Base-by-base conservation (phyloP, 2,113 vertebrate genomes). In the Thalassarche chlororhynchos region DNA sequence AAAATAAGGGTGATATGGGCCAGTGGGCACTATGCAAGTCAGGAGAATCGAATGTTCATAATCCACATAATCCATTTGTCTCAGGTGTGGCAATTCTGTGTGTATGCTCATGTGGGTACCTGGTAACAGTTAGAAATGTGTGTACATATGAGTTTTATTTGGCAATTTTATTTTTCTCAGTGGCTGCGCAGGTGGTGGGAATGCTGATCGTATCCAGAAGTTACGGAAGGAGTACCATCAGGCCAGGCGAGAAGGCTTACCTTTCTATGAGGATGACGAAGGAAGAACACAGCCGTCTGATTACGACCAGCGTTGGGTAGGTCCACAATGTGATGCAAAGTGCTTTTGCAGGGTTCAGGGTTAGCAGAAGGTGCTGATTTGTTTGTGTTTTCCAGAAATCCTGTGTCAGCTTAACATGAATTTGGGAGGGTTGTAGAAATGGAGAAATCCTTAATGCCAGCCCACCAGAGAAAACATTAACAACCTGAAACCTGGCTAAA, bases 181-280 rank as follows among this genome's bases (percentile, higher is more conserved):
- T 90, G 92, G 96, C 75, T 98, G 88, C 31, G 3, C 96, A 34
- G 28, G 76, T 13, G 89, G 88, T 40, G 98, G 96, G 92, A 99
- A 98, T 40, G 97, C 99, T 72, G 99, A 99, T 62, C 98, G 99
- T 14, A 99, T 99, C 98, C 99, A 99, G 98, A 99, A 99, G 98
- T 87, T 99, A 55, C 97, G 99, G 84, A 99, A 99, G 96, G 99
- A 99, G 91, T 99, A 99, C 96, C 99, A 99, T n/a, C 99, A 99
- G 96, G 99, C 99, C 34, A 98, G 99, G 57, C 92, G 99, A 84
- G 99, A 99, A 61, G 98, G 98, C 8, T 98, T 99, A 23, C 98
- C 99, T 25, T 95, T 99, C 29, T 99, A 99, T 31, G 99, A 99
- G 81, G 99, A 99, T 0, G 96, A 98, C 0, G 99, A 99, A 78